Evolutionary conservation across 2,888 invertebrate genomes (phyloP).

Genomic region (Phaedon cochleariae): DNA sequence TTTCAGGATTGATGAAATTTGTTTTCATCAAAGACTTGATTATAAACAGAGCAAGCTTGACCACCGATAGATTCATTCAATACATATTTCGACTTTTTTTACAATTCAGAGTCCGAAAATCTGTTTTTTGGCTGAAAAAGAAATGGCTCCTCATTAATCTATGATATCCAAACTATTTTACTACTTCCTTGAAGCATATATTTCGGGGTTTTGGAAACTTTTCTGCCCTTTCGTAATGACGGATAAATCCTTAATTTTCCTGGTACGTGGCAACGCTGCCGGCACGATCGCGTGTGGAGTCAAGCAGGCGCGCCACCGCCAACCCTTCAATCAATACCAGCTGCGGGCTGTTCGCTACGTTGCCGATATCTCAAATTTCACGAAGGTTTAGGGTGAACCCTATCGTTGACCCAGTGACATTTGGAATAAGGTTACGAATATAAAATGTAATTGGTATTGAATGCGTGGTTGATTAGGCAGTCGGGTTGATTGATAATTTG

Average conservation of each 20-base stretch:
- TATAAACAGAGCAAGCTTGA: no score
- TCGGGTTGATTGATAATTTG: background rate
- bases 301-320: slow-evolving; percentile 56
- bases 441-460: background rate
- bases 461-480: background rate
- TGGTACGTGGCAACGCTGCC: slow-evolving; percentile 33
- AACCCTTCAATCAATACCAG: slow-evolving; percentile 54
- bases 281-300: slow-evolving; percentile 59
- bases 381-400: background rate
- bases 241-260: background rate
- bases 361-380: slow-evolving; percentile 15
- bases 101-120: no score
- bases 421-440: background rate
- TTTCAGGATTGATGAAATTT: no score
- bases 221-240: no score
- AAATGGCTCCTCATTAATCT: no score
- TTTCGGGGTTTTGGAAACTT: no score
- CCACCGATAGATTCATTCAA: no score
- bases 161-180: no score
- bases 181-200: no score
- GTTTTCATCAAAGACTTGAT: no score
- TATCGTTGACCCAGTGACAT: slow-evolving; percentile 7
- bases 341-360: slow-evolving; percentile 61
- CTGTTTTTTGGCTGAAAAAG: no score
- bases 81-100: no score